Evolutionary conservation across 1,140 invertebrate species (phyloP).

Genomic region (Cyclargus thomasi): DNA sequence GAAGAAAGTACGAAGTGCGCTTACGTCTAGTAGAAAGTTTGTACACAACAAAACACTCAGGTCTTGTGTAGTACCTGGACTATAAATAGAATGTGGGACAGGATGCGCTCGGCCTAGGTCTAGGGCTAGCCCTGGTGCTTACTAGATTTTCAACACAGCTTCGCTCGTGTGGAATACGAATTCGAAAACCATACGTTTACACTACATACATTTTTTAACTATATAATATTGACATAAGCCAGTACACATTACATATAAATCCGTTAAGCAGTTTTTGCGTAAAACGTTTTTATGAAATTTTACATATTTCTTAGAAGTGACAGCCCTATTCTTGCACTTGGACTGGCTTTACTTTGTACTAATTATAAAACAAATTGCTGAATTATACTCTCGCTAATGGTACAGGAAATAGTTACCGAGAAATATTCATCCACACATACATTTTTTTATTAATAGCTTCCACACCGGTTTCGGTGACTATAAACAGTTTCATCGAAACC

Average conservation of each 20-base stretch:
- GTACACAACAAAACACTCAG: slow-evolving; percentile 12
- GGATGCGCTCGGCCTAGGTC: slow-evolving; percentile 30
- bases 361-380: slow-evolving; percentile 18
- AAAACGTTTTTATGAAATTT: no score
- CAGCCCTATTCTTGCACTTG: neutral
- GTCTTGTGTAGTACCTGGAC: slow-evolving; percentile 20
- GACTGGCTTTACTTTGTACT: slow-evolving; percentile 15
- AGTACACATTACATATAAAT: no score
- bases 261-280: no score
- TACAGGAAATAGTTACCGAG: neutral
- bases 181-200: no score
- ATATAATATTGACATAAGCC: no score
- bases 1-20: neutral
- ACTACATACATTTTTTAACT: no score
- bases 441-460: no score
- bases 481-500: no score
- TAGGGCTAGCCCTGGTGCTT: neutral
- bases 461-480: no score
- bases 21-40: neutral
- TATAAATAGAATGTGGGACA: slow-evolving; percentile 52
- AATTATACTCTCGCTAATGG: slow-evolving; percentile 3
- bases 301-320: neutral
- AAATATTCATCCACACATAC: neutral
- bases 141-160: no score
- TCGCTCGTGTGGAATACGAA: no score